Conservation (phyloP, 2,888 invertebrate genomes). For the Chirona hameri region DNA sequence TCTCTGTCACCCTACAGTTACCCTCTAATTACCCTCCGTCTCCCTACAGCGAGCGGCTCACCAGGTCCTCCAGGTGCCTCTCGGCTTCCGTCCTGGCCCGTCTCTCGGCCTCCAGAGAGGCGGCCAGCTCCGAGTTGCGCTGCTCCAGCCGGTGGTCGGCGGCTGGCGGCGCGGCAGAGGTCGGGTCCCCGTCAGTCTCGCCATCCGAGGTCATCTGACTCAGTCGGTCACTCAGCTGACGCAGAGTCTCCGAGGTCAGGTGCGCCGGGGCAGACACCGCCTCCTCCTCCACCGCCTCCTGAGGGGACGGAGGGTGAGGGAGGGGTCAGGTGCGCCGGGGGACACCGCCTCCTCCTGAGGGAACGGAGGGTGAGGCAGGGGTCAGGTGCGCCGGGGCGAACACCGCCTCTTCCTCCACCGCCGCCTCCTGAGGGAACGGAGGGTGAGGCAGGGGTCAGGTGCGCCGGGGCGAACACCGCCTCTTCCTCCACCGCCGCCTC, state of each 20-base stretch:
- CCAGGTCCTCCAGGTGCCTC: background rate
- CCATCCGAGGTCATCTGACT: constrained; percentile 41
- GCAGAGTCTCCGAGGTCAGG: constrained; percentile 51
- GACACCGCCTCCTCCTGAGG: too few relatives aligned
- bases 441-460: background rate
- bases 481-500: too few relatives aligned
- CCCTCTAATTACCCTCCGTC: too few relatives aligned
- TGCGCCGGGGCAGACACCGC: constrained; percentile 37
- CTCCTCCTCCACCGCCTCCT: background rate
- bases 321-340: too few relatives aligned
- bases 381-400: too few relatives aligned
- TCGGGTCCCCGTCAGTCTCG: constrained; percentile 38
- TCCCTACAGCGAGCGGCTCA: background rate
- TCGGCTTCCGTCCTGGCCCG: background rate
- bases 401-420: too few relatives aligned
- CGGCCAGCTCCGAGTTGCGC: constrained; percentile 55
- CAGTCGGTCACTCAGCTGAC: constrained; percentile 54
- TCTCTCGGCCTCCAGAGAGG: constrained; percentile 52
- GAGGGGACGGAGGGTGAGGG: too few relatives aligned
- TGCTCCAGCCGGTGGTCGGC: constrained; percentile 49
- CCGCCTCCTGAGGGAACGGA: too few relatives aligned
- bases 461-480: too few relatives aligned
- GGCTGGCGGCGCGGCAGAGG: constrained; percentile 33
- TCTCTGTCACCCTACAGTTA: too few relatives aligned
- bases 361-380: too few relatives aligned